phyloP scores from a whole-genome alignment of 2,888 invertebrate species.

The Tenodera sinensis region DNA sequence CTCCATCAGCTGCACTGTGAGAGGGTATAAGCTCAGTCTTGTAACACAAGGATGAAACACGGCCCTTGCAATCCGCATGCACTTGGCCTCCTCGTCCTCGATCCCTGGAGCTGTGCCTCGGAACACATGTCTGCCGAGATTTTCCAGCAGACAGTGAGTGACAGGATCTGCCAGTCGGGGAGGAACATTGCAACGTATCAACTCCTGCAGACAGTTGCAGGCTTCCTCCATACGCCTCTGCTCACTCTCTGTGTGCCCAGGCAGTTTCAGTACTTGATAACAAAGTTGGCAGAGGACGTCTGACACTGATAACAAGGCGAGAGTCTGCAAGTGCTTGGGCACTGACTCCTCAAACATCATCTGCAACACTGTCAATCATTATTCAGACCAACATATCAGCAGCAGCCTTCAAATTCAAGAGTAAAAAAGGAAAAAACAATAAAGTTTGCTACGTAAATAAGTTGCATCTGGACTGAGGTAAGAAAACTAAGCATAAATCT shows the following conservation, averaged over 20 bases:
- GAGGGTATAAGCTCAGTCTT: background rate
- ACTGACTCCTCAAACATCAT: background rate
- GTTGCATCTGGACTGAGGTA: too few relatives aligned
- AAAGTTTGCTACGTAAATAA: too few relatives aligned
- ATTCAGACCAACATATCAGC: too few relatives aligned
- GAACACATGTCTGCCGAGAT: background rate
- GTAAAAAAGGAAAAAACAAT: too few relatives aligned
- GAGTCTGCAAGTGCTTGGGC: background rate
- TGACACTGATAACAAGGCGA: background rate
- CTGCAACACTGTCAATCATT: background rate
- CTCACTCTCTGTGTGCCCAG: background rate
- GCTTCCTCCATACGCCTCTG: background rate
- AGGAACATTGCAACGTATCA: background rate
- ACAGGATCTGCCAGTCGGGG: background rate
- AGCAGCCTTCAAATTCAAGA: too few relatives aligned
- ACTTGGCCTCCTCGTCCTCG: background rate
- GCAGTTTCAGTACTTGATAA: background rate
- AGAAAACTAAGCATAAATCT: too few relatives aligned
- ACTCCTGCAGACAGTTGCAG: background rate
- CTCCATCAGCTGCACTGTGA: background rate
- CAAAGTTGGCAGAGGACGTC: background rate
- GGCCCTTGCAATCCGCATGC: background rate
- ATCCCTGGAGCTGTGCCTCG: background rate
- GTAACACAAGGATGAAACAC: background rate
- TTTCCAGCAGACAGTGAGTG: background rate